Base-by-base conservation (phyloP, 2,797 vertebrate genomes). In the Amblyopsis hoosieri region DNA sequence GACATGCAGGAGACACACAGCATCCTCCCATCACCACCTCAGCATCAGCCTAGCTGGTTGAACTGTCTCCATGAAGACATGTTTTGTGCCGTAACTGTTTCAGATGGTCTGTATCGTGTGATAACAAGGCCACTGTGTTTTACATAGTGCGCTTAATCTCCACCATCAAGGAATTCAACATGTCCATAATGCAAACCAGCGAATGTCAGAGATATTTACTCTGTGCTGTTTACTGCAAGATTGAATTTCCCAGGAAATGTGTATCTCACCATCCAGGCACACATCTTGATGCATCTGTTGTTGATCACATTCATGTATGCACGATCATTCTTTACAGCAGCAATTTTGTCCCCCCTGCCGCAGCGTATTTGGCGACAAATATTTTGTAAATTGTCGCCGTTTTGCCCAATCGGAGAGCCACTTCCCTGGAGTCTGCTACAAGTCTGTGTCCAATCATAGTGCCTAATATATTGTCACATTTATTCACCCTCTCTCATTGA, bases 1-100 rank as follows among this genome's bases (percentile, higher is more conserved):
- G 79, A 85, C 74, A 81, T 85, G 83, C 82, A 72, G 79, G 69
- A 79, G n/a, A 60, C 59, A 74, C 50, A 64, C 61, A 54, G 57
- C 61, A 50, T 57, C 58, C 76, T 72, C 13, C 68, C 45, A 10
- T 54, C 37, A 42, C 54, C 54, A 13, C 12, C 54, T 62, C 52
- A 46, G 54, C 57, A 46, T 19, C 57, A 73, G 15, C 54, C 45
- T 48, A 12, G 46, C 7, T 37, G 51, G 62, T 60, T 45, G 49
- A 23, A 45, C 33, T 50, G 46, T 57, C 59, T 66, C 19, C 37
- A 45, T 10, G 0, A 61, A 46, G 42, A 67, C 15, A 13, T 54
- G 29, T 45, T 9, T 4, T 12, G 50, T 14, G 14, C 50, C 72
- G 68, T 37, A 1, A 3, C 14, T 67, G 57, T 67, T 69, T 61